Evolutionary conservation across 2,797 vertebrate genomes (phyloP).

Genomic region (Trachops cirrhosus): DNA sequence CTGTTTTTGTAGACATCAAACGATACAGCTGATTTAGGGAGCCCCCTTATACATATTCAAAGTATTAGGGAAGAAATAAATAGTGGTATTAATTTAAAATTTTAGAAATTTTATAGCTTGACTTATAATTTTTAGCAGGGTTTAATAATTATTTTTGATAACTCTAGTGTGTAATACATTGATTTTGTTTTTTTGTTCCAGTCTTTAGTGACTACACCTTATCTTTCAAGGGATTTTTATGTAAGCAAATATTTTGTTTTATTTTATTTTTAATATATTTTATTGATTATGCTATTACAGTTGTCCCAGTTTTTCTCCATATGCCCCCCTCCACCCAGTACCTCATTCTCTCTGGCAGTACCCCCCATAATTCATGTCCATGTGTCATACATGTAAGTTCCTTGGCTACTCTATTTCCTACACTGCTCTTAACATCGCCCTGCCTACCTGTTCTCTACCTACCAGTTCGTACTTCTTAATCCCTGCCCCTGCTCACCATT

Average conservation of each 20-base stretch:
- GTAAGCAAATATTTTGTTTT: neutral
- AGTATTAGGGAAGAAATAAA: constrained; percentile 34
- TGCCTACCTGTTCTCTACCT: neutral
- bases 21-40: neutral
- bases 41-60: neutral
- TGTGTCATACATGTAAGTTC: neutral
- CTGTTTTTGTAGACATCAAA: constrained; percentile 16
- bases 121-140: neutral
- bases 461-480: neutral
- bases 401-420: neutral
- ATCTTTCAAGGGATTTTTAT: constrained; percentile 37
- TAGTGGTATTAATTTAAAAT: neutral
- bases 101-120: constrained; percentile 29
- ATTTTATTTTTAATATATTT: neutral
- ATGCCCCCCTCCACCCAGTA: neutral
- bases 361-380: neutral
- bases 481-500: neutral
- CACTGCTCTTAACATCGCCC: neutral
- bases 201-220: neutral
- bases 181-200: neutral
- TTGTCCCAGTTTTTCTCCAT: neutral
- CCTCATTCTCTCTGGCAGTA: neutral
- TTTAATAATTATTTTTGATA: constrained; percentile 26
- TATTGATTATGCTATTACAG: neutral
- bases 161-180: neutral